A percentile compares a stretch with the other conserved stretches of the same genome.
phyloP scores from a whole-genome alignment of 2,113 vertebrate species.

The Tychaedon coryphoeus region DNA sequence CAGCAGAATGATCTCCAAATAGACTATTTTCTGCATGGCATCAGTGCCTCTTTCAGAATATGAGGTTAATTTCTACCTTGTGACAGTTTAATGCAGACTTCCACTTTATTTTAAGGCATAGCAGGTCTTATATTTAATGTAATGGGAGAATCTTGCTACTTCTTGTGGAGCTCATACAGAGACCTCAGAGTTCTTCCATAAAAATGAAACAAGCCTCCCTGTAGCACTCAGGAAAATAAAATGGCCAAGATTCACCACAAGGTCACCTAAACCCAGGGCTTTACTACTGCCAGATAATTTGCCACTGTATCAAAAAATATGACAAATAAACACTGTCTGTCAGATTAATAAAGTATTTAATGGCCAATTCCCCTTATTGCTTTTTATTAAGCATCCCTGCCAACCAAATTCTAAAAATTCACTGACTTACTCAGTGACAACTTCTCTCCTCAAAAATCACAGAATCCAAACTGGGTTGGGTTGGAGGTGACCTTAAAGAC shows the following conservation, averaged over 20 bases:
- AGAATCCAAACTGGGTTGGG: neutral
- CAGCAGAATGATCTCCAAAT: slow-evolving; percentile 46
- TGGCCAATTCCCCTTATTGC: neutral
- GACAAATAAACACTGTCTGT: neutral
- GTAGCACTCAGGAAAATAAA: slow-evolving; percentile 10
- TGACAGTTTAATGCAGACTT: slow-evolving; percentile 21
- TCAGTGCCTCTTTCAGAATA: neutral
- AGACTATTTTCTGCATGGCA: slow-evolving; percentile 4
- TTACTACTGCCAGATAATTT: neutral
- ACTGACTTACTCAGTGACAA: fast-evolving
- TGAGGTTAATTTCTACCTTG: slow-evolving; percentile 37
- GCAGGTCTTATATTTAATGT: neutral
- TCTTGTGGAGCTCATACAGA: neutral
- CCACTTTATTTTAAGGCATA: slow-evolving; percentile 9
- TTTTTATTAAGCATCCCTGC: neutral
- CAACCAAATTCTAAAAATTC: neutral
- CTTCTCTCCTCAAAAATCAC: neutral
- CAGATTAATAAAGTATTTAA: neutral
- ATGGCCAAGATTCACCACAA: neutral
- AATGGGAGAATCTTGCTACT: neutral
- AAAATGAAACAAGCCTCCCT: neutral
- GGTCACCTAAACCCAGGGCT: neutral
- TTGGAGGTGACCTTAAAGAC: neutral
- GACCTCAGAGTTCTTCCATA: neutral
- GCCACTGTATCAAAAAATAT: neutral